phyloP scores from a whole-genome alignment of 1,140 invertebrate species.

The Papilio dardanus region DNA sequence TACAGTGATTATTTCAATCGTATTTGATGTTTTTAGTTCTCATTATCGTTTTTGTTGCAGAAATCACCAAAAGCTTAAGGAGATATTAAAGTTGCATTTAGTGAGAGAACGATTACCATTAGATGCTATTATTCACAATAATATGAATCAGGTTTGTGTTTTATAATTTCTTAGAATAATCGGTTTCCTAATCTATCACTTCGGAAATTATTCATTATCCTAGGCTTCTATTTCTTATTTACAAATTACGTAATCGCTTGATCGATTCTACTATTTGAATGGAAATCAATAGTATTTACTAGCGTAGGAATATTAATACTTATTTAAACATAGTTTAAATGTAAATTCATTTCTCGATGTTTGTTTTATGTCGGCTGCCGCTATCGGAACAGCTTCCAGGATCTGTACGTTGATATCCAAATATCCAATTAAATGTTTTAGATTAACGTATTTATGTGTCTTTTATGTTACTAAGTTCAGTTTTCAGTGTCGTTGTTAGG shows the following conservation, averaged over 20 bases:
- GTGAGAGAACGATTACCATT: slow-evolving; percentile 88
- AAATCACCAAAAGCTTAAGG: slow-evolving; percentile 86
- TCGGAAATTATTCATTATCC: too few species aligned
- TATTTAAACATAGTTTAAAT: slow-evolving; percentile 35
- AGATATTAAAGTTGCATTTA: slow-evolving; percentile 92
- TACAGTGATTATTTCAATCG: background rate
- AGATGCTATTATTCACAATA: slow-evolving; percentile 88
- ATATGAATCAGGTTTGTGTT: slow-evolving; percentile 86
- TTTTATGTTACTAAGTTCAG: slow-evolving; percentile 5
- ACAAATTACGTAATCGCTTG: too few species aligned
- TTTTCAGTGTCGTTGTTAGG: slow-evolving; percentile 15
- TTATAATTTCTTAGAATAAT: slow-evolving; percentile 30
- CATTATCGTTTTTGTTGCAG: slow-evolving; percentile 58
- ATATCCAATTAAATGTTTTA: slow-evolving; percentile 63
- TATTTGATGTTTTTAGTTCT: background rate
- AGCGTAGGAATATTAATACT: background rate
- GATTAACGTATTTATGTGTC: slow-evolving; percentile 83
- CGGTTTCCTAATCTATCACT: background rate
- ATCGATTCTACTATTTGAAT: too few species aligned
- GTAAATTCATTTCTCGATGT: slow-evolving; percentile 46
- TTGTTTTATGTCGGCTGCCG: slow-evolving; percentile 59
- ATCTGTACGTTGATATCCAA: slow-evolving; percentile 64
- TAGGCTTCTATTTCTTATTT: too few species aligned
- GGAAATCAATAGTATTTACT: background rate
- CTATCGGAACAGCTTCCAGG: slow-evolving; percentile 68